Base-by-base conservation (phyloP, 2,888 invertebrate genomes). In the Trilocha varians region DNA sequence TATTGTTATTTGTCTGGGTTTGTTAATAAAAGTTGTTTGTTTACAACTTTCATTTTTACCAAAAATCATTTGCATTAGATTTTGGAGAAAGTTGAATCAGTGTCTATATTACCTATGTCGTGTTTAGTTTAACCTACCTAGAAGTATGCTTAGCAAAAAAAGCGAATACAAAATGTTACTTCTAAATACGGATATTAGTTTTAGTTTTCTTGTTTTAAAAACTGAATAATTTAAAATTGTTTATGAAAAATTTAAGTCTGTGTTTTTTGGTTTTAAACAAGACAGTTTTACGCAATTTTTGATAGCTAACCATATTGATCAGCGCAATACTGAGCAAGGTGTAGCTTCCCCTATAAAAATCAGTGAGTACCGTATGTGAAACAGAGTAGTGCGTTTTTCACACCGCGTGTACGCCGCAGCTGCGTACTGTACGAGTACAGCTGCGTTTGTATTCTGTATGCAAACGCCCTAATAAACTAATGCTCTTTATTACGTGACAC, bases 391-490 rank as follows among this genome's bases (percentile, higher is more conserved):
- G 60, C 55, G 64, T 61, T 74, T 76, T 84, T 84, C 84, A 84
- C 84, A 84, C 71, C 73, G 69, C 55, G 54, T 45, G 55, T 60
- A 56, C 62, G 64, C 59, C 68, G 68, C 79, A 79, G 79, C 79
- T 79, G 79, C 69, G 65, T 51, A 48, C 55, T 58, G 55, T 59
- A 56, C 62, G 42, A 50, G 41, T 69, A 70, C 74, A 78, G 79
- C 80, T 78, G 82, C 25, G 25, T 11, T 25, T 25, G 11, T 11
- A 25, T 25, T 57, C 50, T 62, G 72, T 83, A 82, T 83, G 84
- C 80, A 80, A 80, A 80, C 83, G 65, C 79, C 80, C 80, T 82
- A 79, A 79, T 78, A 78, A 78, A 78, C 72, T 78, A 69, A 76
- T 65, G 70, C 67, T 75, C 77, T 80, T 80, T 82, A 80, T 82